Percentiles rank a stretch among this genome's conserved stretches.
Evolutionary conservation across 2,113 vertebrate species (phyloP).

Genomic region (Perognathus longimembris): DNA sequence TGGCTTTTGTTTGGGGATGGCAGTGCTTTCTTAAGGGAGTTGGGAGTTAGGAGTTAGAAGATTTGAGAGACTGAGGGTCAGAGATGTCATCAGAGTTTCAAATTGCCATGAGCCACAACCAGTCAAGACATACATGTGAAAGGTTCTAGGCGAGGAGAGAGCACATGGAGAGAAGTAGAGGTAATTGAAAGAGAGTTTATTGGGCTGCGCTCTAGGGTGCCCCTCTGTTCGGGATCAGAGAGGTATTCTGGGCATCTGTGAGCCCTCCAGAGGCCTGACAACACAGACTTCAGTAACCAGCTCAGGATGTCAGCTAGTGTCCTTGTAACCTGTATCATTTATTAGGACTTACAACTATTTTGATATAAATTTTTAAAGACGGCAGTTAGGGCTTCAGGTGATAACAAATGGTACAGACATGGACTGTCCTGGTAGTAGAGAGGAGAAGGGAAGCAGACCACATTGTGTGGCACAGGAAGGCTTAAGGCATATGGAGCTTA

Average conservation of each 20-base stretch:
- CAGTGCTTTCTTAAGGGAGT: not conserved
- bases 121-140: accelerated
- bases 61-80: not conserved
- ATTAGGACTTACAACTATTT: not conserved
- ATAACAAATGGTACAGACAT: not conserved
- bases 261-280: too few species aligned
- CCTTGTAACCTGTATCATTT: not conserved
- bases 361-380: not conserved
- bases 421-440: too few species aligned
- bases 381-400: not conserved
- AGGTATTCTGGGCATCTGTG: too few species aligned
- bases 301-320: not conserved
- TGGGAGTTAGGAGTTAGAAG: too few species aligned
- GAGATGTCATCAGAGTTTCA: not conserved
- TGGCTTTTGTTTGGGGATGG: not conserved
- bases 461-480: accelerated
- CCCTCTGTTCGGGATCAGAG: too few species aligned
- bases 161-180: too few species aligned
- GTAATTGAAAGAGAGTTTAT: too few species aligned
- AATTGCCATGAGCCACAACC: accelerated
- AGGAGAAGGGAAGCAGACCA: not conserved
- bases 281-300: not conserved
- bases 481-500: not conserved
- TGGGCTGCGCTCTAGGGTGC: too few species aligned
- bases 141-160: too few species aligned